Percentiles rank a stretch among this genome's conserved stretches.
Conservation (phyloP, 2,797 vertebrate genomes). For the Amphiprion clarkii region DNA sequence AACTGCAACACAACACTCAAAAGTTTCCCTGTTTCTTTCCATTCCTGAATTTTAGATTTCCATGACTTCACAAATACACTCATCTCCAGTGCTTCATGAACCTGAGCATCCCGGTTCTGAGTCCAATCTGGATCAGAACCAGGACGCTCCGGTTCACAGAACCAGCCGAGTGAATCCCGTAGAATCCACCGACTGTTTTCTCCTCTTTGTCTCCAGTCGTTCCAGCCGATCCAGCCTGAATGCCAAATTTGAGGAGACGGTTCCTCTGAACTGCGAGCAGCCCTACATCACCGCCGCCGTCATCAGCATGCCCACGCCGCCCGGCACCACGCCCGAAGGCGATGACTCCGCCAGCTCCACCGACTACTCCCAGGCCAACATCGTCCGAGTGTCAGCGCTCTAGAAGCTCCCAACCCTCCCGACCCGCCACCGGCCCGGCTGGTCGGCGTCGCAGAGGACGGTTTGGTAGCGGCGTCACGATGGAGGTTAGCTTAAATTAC, state of each 20-base stretch:
- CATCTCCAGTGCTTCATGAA: too few species aligned
- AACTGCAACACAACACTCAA: too few species aligned
- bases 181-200: too few species aligned
- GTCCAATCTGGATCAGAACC: too few species aligned
- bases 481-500: conserved; percentile 23
- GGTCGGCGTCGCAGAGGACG: conserved; percentile 22
- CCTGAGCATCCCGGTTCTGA: too few species aligned
- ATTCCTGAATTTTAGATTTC: too few species aligned
- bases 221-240: conserved; percentile 94
- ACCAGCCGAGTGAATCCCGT: too few species aligned
- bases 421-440: not conserved
- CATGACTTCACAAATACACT: too few species aligned
- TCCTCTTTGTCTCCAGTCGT: conserved; percentile 17
- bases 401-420: conserved; percentile 74
- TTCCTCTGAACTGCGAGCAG: conserved; percentile 94
- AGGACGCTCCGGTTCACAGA: too few species aligned
- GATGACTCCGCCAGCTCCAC: conserved; percentile 85
- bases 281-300: conserved; percentile 91
- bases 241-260: conserved; percentile 92
- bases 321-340: conserved; percentile 87
- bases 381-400: conserved; percentile 95
- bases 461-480: conserved; percentile 8
- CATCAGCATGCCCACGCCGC: conserved; percentile 91
- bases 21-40: too few species aligned
- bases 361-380: conserved; percentile 90